Evolutionary conservation across 2,888 invertebrate genomes (phyloP).

Genomic region (Limnephilus rhombicus): DNA sequence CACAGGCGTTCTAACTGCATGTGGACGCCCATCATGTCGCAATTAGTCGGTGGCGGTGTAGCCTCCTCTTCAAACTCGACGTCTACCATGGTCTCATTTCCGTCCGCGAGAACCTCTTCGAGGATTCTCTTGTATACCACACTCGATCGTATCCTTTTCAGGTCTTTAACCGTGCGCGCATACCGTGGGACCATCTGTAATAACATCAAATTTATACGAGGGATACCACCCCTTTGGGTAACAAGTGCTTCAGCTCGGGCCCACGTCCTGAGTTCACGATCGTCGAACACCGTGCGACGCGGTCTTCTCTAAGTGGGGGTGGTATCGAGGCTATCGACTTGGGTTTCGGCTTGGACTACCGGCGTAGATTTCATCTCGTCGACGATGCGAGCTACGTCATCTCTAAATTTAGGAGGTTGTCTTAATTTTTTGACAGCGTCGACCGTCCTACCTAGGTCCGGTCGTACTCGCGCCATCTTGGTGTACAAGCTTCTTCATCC

Average conservation of each 20-base stretch:
- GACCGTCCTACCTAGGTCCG: slow-evolving; percentile 61
- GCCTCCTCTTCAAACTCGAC: background rate
- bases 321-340: background rate
- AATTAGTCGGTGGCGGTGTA: background rate
- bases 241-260: too few species aligned
- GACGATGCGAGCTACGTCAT: background rate
- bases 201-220: too few species aligned
- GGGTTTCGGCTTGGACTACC: background rate
- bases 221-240: too few species aligned
- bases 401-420: background rate
- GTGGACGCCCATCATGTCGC: background rate
- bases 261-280: too few species aligned
- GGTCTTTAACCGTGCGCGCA: too few species aligned
- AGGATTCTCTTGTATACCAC: too few species aligned
- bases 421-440: background rate
- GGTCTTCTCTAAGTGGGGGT: background rate
- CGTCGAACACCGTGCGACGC: too few species aligned
- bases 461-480: slow-evolving; percentile 67
- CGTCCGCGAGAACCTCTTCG: too few species aligned
- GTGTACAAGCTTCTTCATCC: background rate
- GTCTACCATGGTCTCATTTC: background rate
- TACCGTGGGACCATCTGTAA: too few species aligned
- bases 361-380: background rate
- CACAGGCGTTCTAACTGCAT: background rate
- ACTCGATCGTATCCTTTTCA: too few species aligned